Base-by-base conservation (phyloP, 2,888 invertebrate genomes). In the Drosophila longiperda region DNA sequence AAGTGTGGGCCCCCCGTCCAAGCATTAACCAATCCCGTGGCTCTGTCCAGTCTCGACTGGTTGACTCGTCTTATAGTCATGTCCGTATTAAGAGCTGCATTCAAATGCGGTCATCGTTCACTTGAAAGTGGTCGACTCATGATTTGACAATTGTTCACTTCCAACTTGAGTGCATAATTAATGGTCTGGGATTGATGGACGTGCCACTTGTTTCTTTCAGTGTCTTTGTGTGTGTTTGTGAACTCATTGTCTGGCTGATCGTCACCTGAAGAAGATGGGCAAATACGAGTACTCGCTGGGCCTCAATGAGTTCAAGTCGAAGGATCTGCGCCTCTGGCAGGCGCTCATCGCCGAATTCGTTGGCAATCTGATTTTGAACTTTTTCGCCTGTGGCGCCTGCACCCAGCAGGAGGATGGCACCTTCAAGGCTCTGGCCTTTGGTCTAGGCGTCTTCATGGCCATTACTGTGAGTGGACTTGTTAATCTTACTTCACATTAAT, bases 371-470 rank as follows among this genome's bases (percentile, higher is more conserved):
- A 94, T 98, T 59, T 94, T 99, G 84, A 98, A 98, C 91, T 96
- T 98, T 92, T 97, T 98, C 87, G 98, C 97, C 5, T 98, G 98
- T 92, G 97, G 97, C 7, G 95, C 97, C 12, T 95, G 96, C 85
- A 94, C 96, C 65, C 94, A 94, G 87, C 83, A 83, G 15, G 94
- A 93, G 33, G 69, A 93, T 76, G 93, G 91, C 57, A 93, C 94
- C 20, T 95, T 96, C 84, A 97, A 98, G 81, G 95, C 97, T 0
- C 94, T 98, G 48, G 95, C 97, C 29, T 98, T 98, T 92, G 98
- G 98, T 50, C 94, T 98, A 53, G 94, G 96, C n/a, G 96, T 98
- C 66, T 97, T 96, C 89, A 96, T 96, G 73, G 95, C 96, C 81
- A 96, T 97, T 38, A 97, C 97, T 93, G 96, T 96, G 92, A 93